phyloP scores from a whole-genome alignment of 2,113 vertebrate genomes.

The Hirundichthys speculiger region DNA sequence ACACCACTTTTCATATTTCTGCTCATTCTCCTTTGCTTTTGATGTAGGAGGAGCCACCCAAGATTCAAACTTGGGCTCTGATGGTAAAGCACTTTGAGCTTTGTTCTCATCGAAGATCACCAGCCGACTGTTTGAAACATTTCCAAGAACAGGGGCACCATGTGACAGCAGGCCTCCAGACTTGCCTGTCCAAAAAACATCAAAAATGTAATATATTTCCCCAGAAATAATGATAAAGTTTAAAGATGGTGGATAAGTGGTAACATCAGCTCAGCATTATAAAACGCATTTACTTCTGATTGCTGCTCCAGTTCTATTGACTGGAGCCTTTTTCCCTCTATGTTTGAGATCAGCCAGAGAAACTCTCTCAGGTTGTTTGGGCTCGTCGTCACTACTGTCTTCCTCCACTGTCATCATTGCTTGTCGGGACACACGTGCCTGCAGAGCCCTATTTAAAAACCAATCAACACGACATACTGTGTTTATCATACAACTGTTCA shows the following conservation, averaged over 20 bases:
- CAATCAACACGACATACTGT: neutral
- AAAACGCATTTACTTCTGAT: conserved; percentile 80
- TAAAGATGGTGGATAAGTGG: neutral
- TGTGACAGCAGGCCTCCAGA: conserved; percentile 77
- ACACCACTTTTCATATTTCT: conserved; percentile 87
- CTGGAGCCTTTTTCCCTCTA: conserved; percentile 90
- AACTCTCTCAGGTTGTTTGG: conserved; percentile 80
- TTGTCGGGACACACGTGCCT: conserved; percentile 91
- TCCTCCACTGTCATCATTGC: conserved; percentile 81
- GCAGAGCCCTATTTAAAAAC: conserved; percentile 85
- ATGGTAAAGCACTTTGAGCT: conserved; percentile 55
- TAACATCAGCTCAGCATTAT: neutral
- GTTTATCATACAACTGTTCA: neutral
- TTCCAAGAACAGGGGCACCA: conserved; percentile 57
- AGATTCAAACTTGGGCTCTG: conserved; percentile 71
- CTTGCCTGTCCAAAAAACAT: conserved; percentile 65
- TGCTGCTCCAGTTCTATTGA: conserved; percentile 83
- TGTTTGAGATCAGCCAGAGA: conserved; percentile 88
- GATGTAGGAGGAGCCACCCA: conserved; percentile 86
- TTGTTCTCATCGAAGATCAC: conserved; percentile 90
- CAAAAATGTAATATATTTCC: neutral
- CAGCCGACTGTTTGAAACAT: conserved; percentile 73
- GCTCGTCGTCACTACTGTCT: conserved; percentile 66
- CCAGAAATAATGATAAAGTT: neutral
- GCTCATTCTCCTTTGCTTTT: conserved; percentile 91